Evolutionary conservation across 2,888 invertebrate species (phyloP), one percentile per base, ranked within the genome.

Genomic region (Hemithea aestivaria): DNA sequence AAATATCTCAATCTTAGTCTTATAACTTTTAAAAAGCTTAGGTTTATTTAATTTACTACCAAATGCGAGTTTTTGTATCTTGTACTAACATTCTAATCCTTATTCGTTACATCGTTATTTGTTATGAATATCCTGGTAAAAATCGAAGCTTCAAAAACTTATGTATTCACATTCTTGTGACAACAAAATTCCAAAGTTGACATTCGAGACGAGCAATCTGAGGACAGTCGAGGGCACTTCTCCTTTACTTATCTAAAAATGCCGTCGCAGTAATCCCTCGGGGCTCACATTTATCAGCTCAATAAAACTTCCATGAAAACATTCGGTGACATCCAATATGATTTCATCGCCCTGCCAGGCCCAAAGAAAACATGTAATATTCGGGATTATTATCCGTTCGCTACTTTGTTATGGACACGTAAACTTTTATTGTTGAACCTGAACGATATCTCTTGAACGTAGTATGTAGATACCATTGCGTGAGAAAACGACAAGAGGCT

Each of bases 231-330:
- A 45, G 40, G 53, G 57, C 58, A 60, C 62, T 63, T 62, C 56
- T 60, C 58, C 65, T 65, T 57, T 63, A 70, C 66, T 73, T 76
- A 73, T 76, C 73, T 71, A 62, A 71, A 77, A 75, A 66, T 73
- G 78, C 68, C 65, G 53, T 58, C 72, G 66, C 58, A 53, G 66
- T 62, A 56, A 54, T 69, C 75, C 77, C 81, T 51, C 45, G 63
- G 59, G 79, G 73, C 67, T 64, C 61, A 70, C 79, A 78, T 76
- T 83, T 80, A 81, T 77, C 77, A 76, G 74, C 66, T 63, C 73
- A 75, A 82, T 82, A 79, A 81, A 82, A 81, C 73, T 76, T 70
- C 66, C 61, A 77, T 76, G 75, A 75, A 75, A 74, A 77, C 77
- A 80, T 78, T 79, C 67, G 71, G 69, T 67, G 76, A 74, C 78